phyloP scores from a whole-genome alignment of 2,888 invertebrate genomes.

The Drosophila maculinotata region DNA sequence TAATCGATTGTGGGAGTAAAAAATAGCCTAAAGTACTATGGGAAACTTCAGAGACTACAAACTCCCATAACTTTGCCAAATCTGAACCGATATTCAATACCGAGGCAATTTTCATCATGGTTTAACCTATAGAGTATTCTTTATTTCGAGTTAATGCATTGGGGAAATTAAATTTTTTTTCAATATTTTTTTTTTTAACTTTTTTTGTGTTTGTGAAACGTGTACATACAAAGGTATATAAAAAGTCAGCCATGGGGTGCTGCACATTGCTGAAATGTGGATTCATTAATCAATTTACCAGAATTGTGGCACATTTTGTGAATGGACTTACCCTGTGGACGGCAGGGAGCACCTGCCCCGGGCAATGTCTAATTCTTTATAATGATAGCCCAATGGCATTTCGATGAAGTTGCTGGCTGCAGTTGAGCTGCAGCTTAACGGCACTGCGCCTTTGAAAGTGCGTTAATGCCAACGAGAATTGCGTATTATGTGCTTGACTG shows the following conservation, averaged over 20 bases:
- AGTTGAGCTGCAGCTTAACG: constrained; percentile 41
- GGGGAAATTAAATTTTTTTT: too few relatives aligned
- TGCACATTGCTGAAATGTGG: not conserved
- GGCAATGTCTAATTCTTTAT: constrained; percentile 18
- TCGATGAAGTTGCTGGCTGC: constrained; percentile 39
- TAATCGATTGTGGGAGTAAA: too few relatives aligned
- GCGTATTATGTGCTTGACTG: constrained; percentile 14
- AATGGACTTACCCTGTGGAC: constrained; percentile 13
- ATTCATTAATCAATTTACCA: constrained; percentile 20
- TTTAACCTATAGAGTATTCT: too few relatives aligned
- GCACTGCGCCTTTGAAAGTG: constrained; percentile 29
- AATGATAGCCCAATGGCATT: constrained; percentile 33
- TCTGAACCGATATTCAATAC: too few relatives aligned
- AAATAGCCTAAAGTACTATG: too few relatives aligned
- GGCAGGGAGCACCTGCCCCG: constrained; percentile 17
- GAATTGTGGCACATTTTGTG: constrained; percentile 16
- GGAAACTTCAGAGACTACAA: too few relatives aligned
- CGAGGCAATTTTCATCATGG: too few relatives aligned
- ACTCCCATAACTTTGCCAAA: too few relatives aligned
- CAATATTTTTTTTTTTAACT: too few relatives aligned
- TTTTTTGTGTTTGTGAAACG: too few relatives aligned
- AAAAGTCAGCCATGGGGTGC: not conserved
- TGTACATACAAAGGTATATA: too few relatives aligned
- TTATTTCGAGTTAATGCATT: too few relatives aligned
- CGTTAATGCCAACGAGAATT: constrained; percentile 41